A percentile compares a stretch with the other conserved stretches of the same genome.
Conservation (phyloP, 2,797 vertebrate species). For the Xerus rutilus region DNA sequence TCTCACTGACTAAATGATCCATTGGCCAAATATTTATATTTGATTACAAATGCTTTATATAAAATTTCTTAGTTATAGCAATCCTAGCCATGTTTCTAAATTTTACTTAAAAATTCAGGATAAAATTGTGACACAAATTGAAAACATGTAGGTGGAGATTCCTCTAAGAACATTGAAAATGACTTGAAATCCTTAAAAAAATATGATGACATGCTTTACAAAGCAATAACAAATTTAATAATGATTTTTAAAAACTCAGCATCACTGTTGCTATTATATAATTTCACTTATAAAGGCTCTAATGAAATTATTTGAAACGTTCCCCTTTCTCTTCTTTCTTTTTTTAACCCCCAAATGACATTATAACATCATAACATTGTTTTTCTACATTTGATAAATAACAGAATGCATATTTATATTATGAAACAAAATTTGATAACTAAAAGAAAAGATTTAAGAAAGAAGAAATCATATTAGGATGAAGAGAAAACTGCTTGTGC, state of each 20-base stretch:
- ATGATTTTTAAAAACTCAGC: background rate
- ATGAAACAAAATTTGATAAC: background rate
- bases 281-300: background rate
- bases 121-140: conserved; percentile 67
- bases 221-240: background rate
- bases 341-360: background rate
- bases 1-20: background rate
- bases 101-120: conserved; percentile 56
- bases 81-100: conserved; percentile 68
- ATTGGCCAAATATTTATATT: background rate
- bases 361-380: background rate
- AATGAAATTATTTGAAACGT: background rate
- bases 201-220: background rate
- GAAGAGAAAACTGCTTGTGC: background rate
- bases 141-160: background rate
- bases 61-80: conserved; percentile 17
- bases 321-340: background rate
- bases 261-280: background rate
- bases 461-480: background rate
- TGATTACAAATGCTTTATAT: conserved; percentile 27
- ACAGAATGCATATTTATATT: background rate
- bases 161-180: background rate
- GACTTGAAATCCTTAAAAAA: background rate
- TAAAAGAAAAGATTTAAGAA: background rate
- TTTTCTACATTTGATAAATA: conserved; percentile 42